Conservation (phyloP, 2,797 vertebrate species). For the Hydrophis major region DNA sequence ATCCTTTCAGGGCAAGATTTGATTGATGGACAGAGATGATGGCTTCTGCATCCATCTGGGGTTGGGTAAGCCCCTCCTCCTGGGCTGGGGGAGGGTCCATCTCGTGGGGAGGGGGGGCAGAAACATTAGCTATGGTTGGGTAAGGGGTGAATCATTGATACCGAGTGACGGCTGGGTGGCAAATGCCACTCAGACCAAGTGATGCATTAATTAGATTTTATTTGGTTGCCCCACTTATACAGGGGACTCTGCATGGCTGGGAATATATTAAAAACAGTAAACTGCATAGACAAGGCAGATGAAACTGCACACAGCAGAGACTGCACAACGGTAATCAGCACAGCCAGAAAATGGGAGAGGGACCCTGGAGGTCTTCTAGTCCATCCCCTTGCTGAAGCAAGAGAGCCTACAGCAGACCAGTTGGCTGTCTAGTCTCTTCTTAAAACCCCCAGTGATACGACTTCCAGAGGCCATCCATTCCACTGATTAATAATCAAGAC, state of each 20-base stretch:
- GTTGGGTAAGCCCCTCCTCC: background rate
- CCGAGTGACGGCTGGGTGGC: rapidly evolving
- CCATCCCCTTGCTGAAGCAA: background rate
- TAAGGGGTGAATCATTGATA: no score
- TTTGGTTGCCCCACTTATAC: no score
- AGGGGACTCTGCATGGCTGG: no score
- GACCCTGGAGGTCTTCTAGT: background rate
- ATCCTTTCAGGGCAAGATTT: conserved; percentile 63
- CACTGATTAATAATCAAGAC: no score
- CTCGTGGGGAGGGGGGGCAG: background rate
- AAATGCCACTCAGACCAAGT: background rate
- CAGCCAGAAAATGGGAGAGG: background rate
- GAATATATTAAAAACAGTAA: background rate
- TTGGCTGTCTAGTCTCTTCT: no score
- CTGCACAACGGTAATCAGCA: background rate
- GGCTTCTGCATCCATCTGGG: background rate
- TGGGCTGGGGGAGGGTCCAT: conserved; percentile 33
- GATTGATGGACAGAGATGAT: conserved; percentile 58
- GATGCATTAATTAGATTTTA: background rate
- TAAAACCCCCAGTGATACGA: no score
- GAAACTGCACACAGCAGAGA: background rate
- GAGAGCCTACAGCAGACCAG: background rate
- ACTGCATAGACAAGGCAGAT: background rate
- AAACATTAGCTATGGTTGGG: background rate
- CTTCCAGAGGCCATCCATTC: no score